Base-by-base conservation (phyloP, 2,888 invertebrate species). In the Nesidiocoris tenuis region DNA sequence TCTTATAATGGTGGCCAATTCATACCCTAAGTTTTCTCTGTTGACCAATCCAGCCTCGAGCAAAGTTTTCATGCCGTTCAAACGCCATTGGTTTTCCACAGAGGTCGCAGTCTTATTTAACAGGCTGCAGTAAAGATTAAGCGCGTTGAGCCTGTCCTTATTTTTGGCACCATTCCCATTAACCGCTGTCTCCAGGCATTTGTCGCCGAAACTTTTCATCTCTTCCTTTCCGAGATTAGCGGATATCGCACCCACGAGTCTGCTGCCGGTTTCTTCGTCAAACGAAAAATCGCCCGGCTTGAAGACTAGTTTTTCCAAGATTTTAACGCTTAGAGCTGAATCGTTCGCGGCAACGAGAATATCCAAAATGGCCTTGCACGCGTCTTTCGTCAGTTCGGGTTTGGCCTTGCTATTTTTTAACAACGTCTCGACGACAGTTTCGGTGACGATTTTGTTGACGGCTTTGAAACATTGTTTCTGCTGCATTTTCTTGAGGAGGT, bases 111-210 rank as follows among this genome's bases (percentile, higher is more conserved):
- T 23, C 19, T 63, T 22, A 21, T 63, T 63, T 21, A 75, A 23
- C n/a, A 66, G 17, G 18, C 57, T 25, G 25, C 59, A 65, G 25
- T 54, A 75, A 16, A 72, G 17, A 39, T 63, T 72, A 16, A 72
- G 63, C 12, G 72, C 72, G 63, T 72, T 72, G 18, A 72, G 39
- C 7, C 72, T 25, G 54, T 63, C 72, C 19, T 72, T 72, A 23
- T 72, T 72, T 61, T 61, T 72, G 23, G 39, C 19, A 0, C 61
- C 54, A 0, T 72, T 61, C 18, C 63, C 72, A 1, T 56, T 70
- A 7, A 72, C 22, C 1, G 55, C 72, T 1, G 63, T 61, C 1
- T 24, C 54, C 17, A 72, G 39, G 54, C 61, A 61, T 39, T 72
- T 72, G 21, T 72, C 72, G 17, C 56, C 72, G 16, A 72, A 72